Percentiles rank a stretch among this genome's conserved stretches.
These are phyloP conservation scores for Melanchra persicariae DNA, from an alignment of 2,888 invertebrate genomes.

Conservation along the genomic window DNA sequence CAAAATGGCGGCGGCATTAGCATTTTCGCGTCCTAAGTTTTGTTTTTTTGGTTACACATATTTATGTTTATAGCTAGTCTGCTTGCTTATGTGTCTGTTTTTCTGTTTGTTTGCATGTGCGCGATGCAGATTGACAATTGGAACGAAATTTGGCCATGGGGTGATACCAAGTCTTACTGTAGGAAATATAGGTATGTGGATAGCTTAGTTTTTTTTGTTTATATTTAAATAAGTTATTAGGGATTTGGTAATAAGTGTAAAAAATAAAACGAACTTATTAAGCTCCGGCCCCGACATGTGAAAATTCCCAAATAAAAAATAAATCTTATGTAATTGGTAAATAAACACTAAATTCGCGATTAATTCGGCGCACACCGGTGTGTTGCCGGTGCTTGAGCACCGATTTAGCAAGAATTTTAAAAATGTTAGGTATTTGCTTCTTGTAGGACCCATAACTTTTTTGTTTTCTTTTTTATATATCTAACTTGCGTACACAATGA, in stretches of 20 bases:
- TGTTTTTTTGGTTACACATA: background rate
- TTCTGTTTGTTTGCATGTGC: slow-evolving; percentile 86
- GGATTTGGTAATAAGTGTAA: background rate
- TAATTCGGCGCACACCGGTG: too few species aligned
- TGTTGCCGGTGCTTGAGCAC: too few species aligned
- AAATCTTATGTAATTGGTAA: too few species aligned
- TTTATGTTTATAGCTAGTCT: slow-evolving; percentile 33
- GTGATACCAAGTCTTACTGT: slow-evolving; percentile 84
- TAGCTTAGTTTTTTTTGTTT: background rate
- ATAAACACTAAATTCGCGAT: too few species aligned
- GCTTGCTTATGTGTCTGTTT: slow-evolving; percentile 71
- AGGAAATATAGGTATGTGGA: slow-evolving; percentile 91
- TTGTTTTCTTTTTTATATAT: too few species aligned
- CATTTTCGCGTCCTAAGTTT: background rate
- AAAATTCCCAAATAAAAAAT: too few species aligned
- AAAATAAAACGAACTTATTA: background rate
- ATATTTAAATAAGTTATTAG: background rate
- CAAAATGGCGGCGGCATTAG: background rate
- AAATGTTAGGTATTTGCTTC: too few species aligned
- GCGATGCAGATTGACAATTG: slow-evolving; percentile 92
- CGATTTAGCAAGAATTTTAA: too few species aligned
- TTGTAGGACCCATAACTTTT: too few species aligned
- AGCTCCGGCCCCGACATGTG: too few species aligned
- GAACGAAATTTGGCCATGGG: slow-evolving; percentile 92
- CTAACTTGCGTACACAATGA: too few species aligned